A percentile compares a stretch with the other conserved stretches of the same genome.
phyloP scores from a whole-genome alignment of 1,140 invertebrate species.

The Aphidius gifuensis region DNA sequence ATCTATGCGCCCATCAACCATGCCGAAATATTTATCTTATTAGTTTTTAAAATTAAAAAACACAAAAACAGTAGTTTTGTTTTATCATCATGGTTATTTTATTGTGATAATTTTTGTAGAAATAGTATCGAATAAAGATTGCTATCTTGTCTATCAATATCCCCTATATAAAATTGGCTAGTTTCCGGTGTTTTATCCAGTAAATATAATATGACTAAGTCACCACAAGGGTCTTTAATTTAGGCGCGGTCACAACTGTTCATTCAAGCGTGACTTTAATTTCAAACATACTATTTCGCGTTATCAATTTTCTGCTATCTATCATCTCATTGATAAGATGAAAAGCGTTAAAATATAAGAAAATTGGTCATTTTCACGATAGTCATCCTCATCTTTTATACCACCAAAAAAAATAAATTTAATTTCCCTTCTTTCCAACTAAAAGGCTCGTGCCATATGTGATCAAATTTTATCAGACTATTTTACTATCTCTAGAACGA shows the following conservation, averaged over 20 bases:
- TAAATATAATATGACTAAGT: constrained; percentile 32
- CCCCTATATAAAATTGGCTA: no score
- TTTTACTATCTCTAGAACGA: constrained; percentile 18
- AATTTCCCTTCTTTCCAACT: neutral
- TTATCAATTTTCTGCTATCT: constrained; percentile 35
- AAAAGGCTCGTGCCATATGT: constrained; percentile 33
- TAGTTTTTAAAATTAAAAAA: no score
- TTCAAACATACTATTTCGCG: constrained; percentile 27
- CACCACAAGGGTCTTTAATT: constrained; percentile 42
- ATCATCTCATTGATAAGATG: constrained; percentile 46
- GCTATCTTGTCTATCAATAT: no score
- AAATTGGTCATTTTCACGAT: constrained; percentile 37
- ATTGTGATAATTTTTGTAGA: no score
- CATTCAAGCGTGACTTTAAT: constrained; percentile 40
- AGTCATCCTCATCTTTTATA: constrained; percentile 32
- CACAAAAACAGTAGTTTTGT: no score
- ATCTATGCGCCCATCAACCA: no score
- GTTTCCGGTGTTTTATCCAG: no score
- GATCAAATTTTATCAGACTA: constrained; percentile 39
- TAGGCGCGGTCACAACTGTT: constrained; percentile 43
- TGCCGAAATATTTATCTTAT: no score
- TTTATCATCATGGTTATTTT: no score
- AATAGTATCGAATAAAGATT: no score
- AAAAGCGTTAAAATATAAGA: constrained; percentile 27
- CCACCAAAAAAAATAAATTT: neutral